Conservation (phyloP, 2,888 invertebrate species). For the Pasiphila rectangulata region DNA sequence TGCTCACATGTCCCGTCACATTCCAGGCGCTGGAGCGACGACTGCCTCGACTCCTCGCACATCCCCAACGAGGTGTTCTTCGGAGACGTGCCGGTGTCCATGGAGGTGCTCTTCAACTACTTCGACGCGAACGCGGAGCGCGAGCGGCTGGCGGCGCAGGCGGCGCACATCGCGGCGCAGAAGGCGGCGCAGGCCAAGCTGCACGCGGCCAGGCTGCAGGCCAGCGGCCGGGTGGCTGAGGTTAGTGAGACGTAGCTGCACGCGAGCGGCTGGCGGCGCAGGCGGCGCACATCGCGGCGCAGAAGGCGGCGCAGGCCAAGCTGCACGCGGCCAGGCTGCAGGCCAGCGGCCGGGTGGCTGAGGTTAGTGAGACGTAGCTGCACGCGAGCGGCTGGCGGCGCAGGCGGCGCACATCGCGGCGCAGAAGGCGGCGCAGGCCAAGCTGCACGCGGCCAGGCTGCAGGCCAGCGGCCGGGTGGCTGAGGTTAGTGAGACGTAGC, state of each 20-base stretch:
- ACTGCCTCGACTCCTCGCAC: constrained; percentile 75
- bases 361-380: too few species aligned
- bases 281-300: constrained; percentile 72
- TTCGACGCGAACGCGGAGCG: constrained; percentile 76
- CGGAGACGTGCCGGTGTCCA: constrained; percentile 75
- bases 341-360: constrained; percentile 9
- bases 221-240: constrained; percentile 12
- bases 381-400: constrained; percentile 66
- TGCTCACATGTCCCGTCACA: too few species aligned
- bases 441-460: constrained; percentile 40
- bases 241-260: too few species aligned
- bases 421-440: constrained; percentile 72
- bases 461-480: constrained; percentile 13
- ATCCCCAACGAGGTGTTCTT: constrained; percentile 79
- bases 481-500: too few species aligned
- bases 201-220: constrained; percentile 27
- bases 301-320: constrained; percentile 72
- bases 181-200: constrained; percentile 71
- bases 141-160: constrained; percentile 66
- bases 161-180: constrained; percentile 73
- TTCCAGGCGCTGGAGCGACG: constrained; percentile 77
- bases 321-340: constrained; percentile 36
- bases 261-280: constrained; percentile 66
- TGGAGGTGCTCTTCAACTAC: constrained; percentile 73
- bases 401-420: constrained; percentile 73